Percentiles rank a stretch among this genome's conserved stretches.
Conservation (phyloP, 2,797 vertebrate genomes). For the Bucorvus abyssinicus region DNA sequence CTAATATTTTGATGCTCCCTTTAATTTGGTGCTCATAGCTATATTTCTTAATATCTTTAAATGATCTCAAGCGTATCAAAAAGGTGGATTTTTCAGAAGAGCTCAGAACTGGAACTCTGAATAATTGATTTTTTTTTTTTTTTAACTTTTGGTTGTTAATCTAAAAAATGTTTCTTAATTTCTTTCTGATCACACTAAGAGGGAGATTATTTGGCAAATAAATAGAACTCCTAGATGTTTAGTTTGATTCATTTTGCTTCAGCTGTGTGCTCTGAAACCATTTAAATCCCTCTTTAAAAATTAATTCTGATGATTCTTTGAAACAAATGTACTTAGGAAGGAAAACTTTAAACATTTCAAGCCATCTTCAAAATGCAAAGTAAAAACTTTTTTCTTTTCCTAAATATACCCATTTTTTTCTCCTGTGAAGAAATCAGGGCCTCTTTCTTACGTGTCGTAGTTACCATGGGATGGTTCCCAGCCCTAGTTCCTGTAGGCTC, state of each 20-base stretch:
- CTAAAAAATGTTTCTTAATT: slow-evolving; percentile 34
- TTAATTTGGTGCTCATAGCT: neutral
- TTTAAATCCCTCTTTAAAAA: slow-evolving; percentile 16
- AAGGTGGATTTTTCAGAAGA: slow-evolving; percentile 39
- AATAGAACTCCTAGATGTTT: neutral
- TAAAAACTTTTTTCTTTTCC: neutral
- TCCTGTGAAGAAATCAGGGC: neutral
- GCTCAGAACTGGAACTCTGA: neutral
- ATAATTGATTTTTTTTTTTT: slow-evolving; percentile 38
- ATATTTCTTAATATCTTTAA: slow-evolving; percentile 33
- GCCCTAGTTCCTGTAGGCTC: neutral
- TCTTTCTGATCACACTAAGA: slow-evolving; percentile 13
- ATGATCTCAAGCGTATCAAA: slow-evolving; percentile 19
- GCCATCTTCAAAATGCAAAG: neutral
- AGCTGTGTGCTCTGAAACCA: neutral
- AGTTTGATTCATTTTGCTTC: slow-evolving; percentile 25
- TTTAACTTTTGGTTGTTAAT: neutral
- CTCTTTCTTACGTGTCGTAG: neutral
- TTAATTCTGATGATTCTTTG: neutral
- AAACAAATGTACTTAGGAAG: neutral
- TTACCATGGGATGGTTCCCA: neutral
- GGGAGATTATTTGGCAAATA: slow-evolving; percentile 34
- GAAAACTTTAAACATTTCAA: neutral
- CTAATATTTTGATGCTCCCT: neutral
- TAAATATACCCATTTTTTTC: neutral